Evolutionary conservation across 2,888 invertebrate species (phyloP).

Genomic region (Tetanocera ferruginea): DNA sequence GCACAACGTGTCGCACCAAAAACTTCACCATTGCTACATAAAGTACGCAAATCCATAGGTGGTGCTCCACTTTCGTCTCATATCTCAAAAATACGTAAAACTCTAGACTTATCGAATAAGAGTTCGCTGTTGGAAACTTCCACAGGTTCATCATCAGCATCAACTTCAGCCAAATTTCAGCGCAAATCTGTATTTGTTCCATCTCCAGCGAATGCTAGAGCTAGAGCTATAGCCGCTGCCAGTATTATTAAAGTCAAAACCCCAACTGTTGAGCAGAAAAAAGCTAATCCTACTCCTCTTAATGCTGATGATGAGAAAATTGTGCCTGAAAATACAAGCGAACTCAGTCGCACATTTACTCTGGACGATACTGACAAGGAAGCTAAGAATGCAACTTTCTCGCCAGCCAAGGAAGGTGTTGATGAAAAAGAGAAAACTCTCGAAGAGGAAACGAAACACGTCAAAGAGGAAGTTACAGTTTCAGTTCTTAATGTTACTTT

Average conservation of each 20-base stretch:
- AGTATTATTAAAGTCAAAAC: constrained; percentile 36
- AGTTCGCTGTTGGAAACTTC: neutral
- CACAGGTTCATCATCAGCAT: neutral
- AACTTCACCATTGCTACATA: constrained; percentile 44
- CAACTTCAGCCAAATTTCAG: neutral
- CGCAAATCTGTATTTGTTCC: constrained; percentile 41
- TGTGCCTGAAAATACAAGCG: constrained; percentile 17
- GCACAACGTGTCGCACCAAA: constrained; percentile 33
- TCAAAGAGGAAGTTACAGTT: constrained; percentile 20
- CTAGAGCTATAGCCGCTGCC: constrained; percentile 32
- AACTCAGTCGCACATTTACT: constrained; percentile 57
- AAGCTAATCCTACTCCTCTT: constrained; percentile 23
- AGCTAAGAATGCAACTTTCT: constrained; percentile 41
- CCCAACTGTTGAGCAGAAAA: constrained; percentile 22
- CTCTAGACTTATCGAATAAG: constrained; percentile 43
- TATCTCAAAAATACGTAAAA: constrained; percentile 54
- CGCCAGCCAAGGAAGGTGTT: constrained; percentile 31
- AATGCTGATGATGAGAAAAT: constrained; percentile 22
- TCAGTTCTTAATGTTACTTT: constrained; percentile 41
- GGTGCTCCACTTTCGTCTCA: constrained; percentile 42
- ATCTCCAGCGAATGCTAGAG: constrained; percentile 28
- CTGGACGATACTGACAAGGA: constrained; percentile 42
- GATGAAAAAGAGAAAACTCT: neutral
- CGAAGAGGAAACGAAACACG: constrained; percentile 21
- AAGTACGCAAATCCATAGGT: constrained; percentile 47